Conservation (phyloP, 2,888 invertebrate genomes). For the Parascotia fuliginaria region DNA sequence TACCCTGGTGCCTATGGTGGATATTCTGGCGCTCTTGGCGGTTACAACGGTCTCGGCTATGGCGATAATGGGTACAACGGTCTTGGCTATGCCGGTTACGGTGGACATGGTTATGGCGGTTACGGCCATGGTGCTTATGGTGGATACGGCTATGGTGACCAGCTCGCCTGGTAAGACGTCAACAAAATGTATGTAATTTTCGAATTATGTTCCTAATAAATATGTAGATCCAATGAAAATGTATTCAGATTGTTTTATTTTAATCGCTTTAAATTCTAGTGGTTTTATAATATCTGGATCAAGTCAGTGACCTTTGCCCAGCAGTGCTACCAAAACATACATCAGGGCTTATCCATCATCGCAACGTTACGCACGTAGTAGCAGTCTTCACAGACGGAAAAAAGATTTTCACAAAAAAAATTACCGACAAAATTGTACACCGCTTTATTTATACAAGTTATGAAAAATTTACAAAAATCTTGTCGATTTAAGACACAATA, state of each 20-base stretch:
- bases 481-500: too few species aligned
- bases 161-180: constrained; percentile 36
- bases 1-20: constrained; percentile 1
- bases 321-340: too few species aligned
- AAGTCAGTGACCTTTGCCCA: too few species aligned
- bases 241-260: neutral
- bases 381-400: too few species aligned
- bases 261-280: too few species aligned
- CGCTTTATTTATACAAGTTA: too few species aligned
- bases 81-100: constrained; percentile 21
- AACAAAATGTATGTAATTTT: neutral
- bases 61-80: constrained; percentile 13
- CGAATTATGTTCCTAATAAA: constrained; percentile 1
- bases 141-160: constrained; percentile 27
- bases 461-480: too few species aligned
- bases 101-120: constrained; percentile 8
- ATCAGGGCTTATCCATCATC: too few species aligned
- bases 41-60: constrained; percentile 18
- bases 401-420: too few species aligned
- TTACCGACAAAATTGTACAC: too few species aligned
- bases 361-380: too few species aligned
- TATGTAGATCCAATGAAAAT: constrained; percentile 6
- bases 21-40: constrained; percentile 27
- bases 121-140: constrained; percentile 26
- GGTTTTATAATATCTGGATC: too few species aligned